Evolutionary conservation across 2,888 invertebrate species (phyloP), one percentile per base, ranked within the genome.

Genomic region (Portevinia maculata): DNA sequence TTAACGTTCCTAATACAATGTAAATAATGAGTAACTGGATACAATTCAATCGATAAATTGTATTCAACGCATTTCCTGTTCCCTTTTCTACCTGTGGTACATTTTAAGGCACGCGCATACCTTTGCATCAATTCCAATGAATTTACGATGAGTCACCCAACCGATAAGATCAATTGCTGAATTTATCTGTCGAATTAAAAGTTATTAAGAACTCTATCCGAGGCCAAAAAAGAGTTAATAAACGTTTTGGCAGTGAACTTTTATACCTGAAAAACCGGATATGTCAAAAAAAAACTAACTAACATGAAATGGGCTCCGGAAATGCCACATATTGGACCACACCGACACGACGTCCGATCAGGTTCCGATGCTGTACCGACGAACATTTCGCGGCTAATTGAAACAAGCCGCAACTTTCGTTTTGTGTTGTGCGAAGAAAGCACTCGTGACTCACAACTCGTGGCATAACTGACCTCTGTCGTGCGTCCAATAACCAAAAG

Each of bases 81-180:
- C 44, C 19, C 1, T 21, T 1, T 19, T 34, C 19, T 19, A 44
- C 19, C 19, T 17, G 44, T 8, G 50, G 39, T 53, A 59, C 39
- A 37, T 46, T 15, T 11, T 34, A 76, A 59, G 48, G 24, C 65
- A 83, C 60, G 60, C 59, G 71, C 81, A 83, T 81, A 81, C 76
- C 81, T 71, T 28, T 41, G 21, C 65, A 55, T 81, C 52, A 39
- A 53, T 70, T 46, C 71, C 70, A 60, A n/a, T 50, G 48, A 78
- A 62, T 78, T 41, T 19, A 59, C 65, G 62, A 83, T 83, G 83
- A 83, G 37, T 83, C 83, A 83, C 41, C 11, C 48, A 19, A 1
- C 1, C 55, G 83, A 78, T 78, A 83, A 83, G 65, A 83, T 83
- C 83, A 78, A 83, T 73, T 78, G 83, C 67, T 71, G 70, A 71